Conservation (phyloP, 2,797 vertebrate species). For the Heliangelus exortis region DNA sequence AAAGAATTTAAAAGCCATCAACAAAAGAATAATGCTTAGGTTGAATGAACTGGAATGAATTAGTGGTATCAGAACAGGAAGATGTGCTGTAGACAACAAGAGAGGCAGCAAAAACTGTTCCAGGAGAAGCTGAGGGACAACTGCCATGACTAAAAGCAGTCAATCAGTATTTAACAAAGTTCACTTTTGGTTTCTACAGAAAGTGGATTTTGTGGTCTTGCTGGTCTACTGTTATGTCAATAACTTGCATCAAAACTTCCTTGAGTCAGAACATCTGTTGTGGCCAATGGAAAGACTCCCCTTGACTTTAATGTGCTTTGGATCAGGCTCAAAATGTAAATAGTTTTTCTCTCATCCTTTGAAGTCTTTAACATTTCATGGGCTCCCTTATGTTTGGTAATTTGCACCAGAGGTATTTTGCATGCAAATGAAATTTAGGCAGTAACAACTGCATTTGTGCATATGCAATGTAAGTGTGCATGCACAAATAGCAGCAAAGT, state of each 20-base stretch:
- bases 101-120: not conserved
- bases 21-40: not conserved
- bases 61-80: not conserved
- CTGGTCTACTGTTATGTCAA: constrained; percentile 46
- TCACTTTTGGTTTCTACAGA: not conserved
- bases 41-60: not conserved
- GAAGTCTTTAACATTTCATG: constrained; percentile 69
- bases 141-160: not conserved
- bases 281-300: constrained; percentile 26
- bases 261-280: constrained; percentile 65
- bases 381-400: constrained; percentile 66
- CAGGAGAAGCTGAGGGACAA: not conserved
- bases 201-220: constrained; percentile 44
- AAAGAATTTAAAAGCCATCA: not conserved
- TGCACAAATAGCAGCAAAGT: not conserved
- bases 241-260: constrained; percentile 54
- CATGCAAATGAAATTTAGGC: constrained; percentile 58
- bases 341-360: constrained; percentile 63
- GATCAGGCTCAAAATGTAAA: constrained; percentile 67
- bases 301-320: constrained; percentile 66
- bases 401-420: constrained; percentile 61
- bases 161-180: not conserved
- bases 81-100: not conserved
- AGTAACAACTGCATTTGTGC: constrained; percentile 5
- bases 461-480: not conserved